Percentiles rank a stretch among this genome's conserved stretches.
Evolutionary conservation across 2,113 vertebrate genomes (phyloP).

Genomic region (Nettapus auritus): DNA sequence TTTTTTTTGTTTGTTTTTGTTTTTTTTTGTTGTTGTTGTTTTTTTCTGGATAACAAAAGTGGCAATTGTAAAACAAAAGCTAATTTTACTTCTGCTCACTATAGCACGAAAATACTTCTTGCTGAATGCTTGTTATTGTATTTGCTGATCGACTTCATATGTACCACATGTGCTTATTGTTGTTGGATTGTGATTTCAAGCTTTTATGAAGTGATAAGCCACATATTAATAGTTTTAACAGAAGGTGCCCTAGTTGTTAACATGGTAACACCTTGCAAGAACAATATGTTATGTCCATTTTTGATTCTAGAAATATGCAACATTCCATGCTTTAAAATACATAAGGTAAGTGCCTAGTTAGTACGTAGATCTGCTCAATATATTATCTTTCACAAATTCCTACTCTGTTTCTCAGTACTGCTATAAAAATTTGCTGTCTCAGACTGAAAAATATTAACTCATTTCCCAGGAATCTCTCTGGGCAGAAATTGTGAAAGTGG

Average conservation of each 20-base stretch:
- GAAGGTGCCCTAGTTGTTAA: slow-evolving; percentile 50
- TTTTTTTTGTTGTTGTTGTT: no score
- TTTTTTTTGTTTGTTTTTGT: no score
- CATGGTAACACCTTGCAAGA: slow-evolving; percentile 56
- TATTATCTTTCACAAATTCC: slow-evolving; percentile 42
- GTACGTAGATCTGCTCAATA: slow-evolving; percentile 34
- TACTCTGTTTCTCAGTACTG: slow-evolving; percentile 11
- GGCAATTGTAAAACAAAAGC: not conserved
- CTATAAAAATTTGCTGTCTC: slow-evolving; percentile 30
- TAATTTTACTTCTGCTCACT: slow-evolving; percentile 19
- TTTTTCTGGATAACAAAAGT: not conserved
- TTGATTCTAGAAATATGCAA: slow-evolving; percentile 28
- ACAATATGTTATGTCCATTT: slow-evolving; percentile 52
- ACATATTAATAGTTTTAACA: slow-evolving; percentile 56
- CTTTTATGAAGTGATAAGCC: slow-evolving; percentile 65
- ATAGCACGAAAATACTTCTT: not conserved
- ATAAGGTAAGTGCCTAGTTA: not conserved
- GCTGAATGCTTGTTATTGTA: slow-evolving; percentile 31
- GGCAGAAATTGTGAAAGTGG: not conserved
- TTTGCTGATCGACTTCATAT: slow-evolving; percentile 18
- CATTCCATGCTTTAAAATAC: not conserved
- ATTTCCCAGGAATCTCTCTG: slow-evolving; percentile 34
- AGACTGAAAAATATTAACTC: slow-evolving; percentile 31
- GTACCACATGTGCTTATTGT: slow-evolving; percentile 35
- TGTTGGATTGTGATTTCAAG: not conserved